Evolutionary conservation across 1,140 invertebrate species (phyloP).

Genomic region (Drosophila pseudoobscura): DNA sequence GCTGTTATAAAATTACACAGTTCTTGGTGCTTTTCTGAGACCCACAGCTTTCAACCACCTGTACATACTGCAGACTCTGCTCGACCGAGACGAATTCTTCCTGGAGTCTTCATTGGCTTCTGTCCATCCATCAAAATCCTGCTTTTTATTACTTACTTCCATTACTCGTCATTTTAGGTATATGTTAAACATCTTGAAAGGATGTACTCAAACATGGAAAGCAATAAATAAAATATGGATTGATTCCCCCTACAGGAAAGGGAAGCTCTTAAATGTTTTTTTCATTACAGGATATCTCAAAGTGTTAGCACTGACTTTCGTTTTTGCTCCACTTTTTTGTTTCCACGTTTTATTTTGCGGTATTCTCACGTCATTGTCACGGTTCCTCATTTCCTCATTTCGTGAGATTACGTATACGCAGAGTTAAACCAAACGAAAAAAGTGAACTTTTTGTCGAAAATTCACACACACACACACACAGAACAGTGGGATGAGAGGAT

Average conservation of each 20-base stretch:
- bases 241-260: not conserved
- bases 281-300: not conserved
- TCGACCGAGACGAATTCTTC: too few relatives aligned
- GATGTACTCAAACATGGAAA: too few relatives aligned
- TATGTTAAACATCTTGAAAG: too few relatives aligned
- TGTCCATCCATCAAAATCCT: too few relatives aligned
- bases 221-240: too few relatives aligned
- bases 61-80: too few relatives aligned
- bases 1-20: too few relatives aligned
- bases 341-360: constrained; percentile 10
- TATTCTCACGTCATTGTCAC: constrained; percentile 22
- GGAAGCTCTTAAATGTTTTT: not conserved
- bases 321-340: constrained; percentile 12
- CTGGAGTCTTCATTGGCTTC: not conserved
- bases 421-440: constrained; percentile 11
- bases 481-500: not conserved
- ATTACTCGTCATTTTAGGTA: too few relatives aligned
- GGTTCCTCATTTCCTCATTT: constrained; percentile 49
- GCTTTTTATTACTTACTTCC: too few relatives aligned
- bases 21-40: too few relatives aligned
- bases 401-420: constrained; percentile 63
- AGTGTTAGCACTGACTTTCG: not conserved
- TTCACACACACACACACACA: not conserved
- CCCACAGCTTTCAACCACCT: too few relatives aligned
- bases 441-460: constrained; percentile 30